Conservation (phyloP, 2,113 vertebrate species). For the Bufo bufo region DNA sequence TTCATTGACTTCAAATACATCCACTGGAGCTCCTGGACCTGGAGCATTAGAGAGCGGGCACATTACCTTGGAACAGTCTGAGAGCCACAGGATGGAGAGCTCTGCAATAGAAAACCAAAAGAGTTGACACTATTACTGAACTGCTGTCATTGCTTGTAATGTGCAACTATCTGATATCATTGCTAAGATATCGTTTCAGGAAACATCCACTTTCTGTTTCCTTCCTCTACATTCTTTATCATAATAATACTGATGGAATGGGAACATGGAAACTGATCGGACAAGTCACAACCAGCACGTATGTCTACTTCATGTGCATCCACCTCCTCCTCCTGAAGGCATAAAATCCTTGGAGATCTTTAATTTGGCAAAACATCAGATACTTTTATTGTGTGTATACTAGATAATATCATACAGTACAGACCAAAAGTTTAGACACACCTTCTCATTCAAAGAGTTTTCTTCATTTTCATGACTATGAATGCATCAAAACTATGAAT, state of each 20-base stretch:
- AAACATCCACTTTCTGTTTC: constrained; percentile 39
- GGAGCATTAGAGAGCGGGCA: too few relatives aligned
- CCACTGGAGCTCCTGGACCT: too few relatives aligned
- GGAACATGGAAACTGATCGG: neutral
- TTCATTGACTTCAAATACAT: too few relatives aligned
- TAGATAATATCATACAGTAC: too few relatives aligned
- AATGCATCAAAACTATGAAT: too few relatives aligned
- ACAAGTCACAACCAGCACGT: neutral
- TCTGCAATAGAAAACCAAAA: neutral
- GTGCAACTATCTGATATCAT: constrained; percentile 6
- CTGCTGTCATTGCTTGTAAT: neutral
- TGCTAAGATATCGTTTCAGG: constrained; percentile 4
- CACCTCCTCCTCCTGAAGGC: neutral
- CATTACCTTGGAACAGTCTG: too few relatives aligned
- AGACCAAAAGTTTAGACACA: too few relatives aligned
- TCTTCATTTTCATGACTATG: too few relatives aligned
- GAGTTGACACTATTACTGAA: neutral
- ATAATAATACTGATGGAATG: neutral
- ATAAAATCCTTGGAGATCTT: neutral
- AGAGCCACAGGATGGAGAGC: too few relatives aligned
- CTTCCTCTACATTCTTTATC: constrained; percentile 39
- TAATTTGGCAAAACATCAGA: neutral
- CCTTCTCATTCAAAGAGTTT: too few relatives aligned
- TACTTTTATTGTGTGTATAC: neutral
- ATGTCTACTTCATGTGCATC: neutral